Evolutionary conservation across 2,888 invertebrate species (phyloP).

Genomic region (Polymixis flavicincta): DNA sequence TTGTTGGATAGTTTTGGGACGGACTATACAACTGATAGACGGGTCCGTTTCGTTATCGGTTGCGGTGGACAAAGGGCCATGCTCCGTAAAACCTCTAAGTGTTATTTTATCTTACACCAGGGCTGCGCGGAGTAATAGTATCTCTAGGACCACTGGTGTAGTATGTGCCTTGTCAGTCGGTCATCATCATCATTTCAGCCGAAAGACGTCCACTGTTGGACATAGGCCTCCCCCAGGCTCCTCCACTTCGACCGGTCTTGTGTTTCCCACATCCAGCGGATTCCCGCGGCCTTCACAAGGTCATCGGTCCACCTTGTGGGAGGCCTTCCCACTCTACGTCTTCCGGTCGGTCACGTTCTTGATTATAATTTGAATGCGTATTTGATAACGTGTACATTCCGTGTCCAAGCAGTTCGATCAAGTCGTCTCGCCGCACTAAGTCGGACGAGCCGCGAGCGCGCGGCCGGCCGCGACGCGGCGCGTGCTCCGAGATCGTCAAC

Average conservation of each 20-base stretch:
- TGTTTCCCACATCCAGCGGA: no score
- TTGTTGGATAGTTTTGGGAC: no score
- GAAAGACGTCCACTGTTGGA: no score
- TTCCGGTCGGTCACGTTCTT: neutral
- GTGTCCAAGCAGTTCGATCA: conserved; percentile 58
- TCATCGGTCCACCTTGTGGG: no score
- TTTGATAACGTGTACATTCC: neutral
- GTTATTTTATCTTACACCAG: neutral
- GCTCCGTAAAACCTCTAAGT: neutral
- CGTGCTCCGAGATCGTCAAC: conserved; percentile 79
- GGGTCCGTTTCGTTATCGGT: neutral
- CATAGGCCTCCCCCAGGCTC: no score
- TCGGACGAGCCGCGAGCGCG: conserved; percentile 41
- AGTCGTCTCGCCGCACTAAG: conserved; percentile 48
- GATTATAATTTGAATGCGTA: neutral
- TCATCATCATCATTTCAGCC: no score
- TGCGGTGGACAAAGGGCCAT: neutral
- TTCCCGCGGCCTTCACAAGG: no score
- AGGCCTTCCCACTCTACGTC: no score
- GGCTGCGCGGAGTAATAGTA: neutral
- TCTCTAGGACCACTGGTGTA: neutral
- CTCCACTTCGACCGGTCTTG: no score
- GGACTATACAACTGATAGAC: no score
- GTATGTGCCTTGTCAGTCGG: neutral
- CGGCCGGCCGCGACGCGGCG: conserved; percentile 64